These are phyloP conservation scores for Bos taurus DNA, from an alignment of 2,113 vertebrate genomes.

Conservation along the genomic window ARS-UCD2.0 NC_037336.1:76882001-76882500, in stretches of 20 bases:
- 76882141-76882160: not conserved
- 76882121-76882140: not conserved
- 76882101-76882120: not conserved
- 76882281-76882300: not conserved
- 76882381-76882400: not conserved
- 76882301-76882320: no score
- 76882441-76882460: no score
- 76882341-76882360: not conserved
- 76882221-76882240: not conserved
- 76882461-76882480: no score
- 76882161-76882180: not conserved
- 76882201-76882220: not conserved
- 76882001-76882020: not conserved
- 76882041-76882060: not conserved
- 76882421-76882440: not conserved
- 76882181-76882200: not conserved
- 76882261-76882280: not conserved
- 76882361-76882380: not conserved
- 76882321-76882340: not conserved
- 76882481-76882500: no score
- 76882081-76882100: not conserved
- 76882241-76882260: not conserved
- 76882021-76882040: not conserved
- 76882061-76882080: not conserved
- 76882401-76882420: not conserved